Base-by-base conservation (phyloP, 2,113 vertebrate genomes). In the Baryphthengus martii region DNA sequence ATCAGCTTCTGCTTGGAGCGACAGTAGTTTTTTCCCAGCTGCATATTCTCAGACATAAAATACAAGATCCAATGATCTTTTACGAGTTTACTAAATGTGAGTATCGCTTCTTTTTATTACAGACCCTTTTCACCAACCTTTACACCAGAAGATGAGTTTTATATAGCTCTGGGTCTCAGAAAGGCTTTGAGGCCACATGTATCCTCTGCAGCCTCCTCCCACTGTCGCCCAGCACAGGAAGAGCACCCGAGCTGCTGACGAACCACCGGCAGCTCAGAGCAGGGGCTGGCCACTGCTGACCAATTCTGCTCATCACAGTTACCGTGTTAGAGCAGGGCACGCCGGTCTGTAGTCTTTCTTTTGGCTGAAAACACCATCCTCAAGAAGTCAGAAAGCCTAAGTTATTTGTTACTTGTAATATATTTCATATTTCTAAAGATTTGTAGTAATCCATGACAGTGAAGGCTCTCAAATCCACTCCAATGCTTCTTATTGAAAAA, bases 401-500 rank as follows among this genome's bases (percentile, higher is more conserved):
- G 67, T 53, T 94, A 62, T 91, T 95, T 93, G 88, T 75, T 86
- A 76, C 35, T n/a, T 58, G 44, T 31, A 92, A 96, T 90, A 70
- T 45, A 79, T 88, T 95, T 95, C 81, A 52, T 79, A 84, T 53
- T 93, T 93, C 12, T 59, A 44, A 79, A 92, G 75, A 94, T 85
- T 81, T 94, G 58, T 37, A 53, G 56, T 77, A 95, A 95, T 80
- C 85, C 88, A 33, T 23, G 67, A 13, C n/a, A 52, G 50, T 31
- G 85, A 96, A 79, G 84, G 81, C 76, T 95, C 82, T 93, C 85
- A 87, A 94, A 95, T 83, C 73, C 77, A 94, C 61, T 68, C 92
- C 73, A 90, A 91, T 70, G 73, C 80, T 88, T 75, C 89, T 91
- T 93, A 89, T 53, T 93, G 94, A 92, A 96, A 91, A 93, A 91